Conservation (phyloP, 2,797 vertebrate genomes). For the Champsocephalus esox region DNA sequence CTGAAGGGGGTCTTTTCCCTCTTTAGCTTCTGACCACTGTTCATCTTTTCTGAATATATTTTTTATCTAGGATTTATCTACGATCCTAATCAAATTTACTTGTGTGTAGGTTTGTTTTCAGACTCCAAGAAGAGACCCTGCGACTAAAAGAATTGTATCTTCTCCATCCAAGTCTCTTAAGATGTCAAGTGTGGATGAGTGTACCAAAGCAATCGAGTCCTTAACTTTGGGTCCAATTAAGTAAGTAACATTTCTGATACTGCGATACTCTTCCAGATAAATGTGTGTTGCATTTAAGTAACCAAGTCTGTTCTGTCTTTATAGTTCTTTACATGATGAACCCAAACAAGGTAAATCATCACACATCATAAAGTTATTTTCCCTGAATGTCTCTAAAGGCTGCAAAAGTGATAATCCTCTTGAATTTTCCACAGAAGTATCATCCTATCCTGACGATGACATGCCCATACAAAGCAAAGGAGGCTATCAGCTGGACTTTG, state of each 20-base stretch:
- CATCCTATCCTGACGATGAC: slow-evolving; percentile 78
- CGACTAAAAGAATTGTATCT: slow-evolving; percentile 90
- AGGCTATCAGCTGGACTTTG: slow-evolving; percentile 83
- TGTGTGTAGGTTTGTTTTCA: slow-evolving; percentile 93
- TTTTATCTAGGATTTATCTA: neutral
- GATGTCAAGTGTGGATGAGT: slow-evolving; percentile 76
- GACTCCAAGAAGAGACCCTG: slow-evolving; percentile 92
- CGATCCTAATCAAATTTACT: slow-evolving; percentile 7
- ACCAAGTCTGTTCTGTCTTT: slow-evolving; percentile 34
- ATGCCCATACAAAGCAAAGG: slow-evolving; percentile 85
- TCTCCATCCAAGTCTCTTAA: slow-evolving; percentile 83
- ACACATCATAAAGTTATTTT: neutral
- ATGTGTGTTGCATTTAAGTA: neutral
- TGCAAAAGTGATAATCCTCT: neutral
- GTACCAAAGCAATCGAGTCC: slow-evolving; percentile 56
- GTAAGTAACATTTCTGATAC: slow-evolving; percentile 77
- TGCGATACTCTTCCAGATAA: neutral
- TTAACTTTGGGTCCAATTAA: slow-evolving; percentile 58
- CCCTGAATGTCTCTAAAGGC: neutral
- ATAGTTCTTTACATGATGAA: slow-evolving; percentile 55
- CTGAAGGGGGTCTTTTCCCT: too few relatives aligned
- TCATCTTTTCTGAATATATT: neutral
- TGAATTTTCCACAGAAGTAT: slow-evolving; percentile 46
- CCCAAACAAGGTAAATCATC: slow-evolving; percentile 65
- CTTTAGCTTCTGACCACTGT: too few relatives aligned